Conservation (phyloP, 2,797 vertebrate species). For the Phyllotis vaccarum region DNA sequence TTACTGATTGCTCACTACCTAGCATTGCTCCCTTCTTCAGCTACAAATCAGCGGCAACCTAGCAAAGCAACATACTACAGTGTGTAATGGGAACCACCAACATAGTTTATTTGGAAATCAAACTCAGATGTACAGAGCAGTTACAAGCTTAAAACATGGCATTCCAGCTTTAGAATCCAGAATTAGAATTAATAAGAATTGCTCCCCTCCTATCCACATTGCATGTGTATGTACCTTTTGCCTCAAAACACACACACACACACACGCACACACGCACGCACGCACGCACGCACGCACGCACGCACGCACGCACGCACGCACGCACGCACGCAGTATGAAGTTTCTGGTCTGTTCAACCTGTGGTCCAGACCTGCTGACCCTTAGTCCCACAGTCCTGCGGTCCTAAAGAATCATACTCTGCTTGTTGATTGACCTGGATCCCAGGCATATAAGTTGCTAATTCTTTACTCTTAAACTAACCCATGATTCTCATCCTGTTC, state of each 20-base stretch:
- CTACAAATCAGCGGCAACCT: not conserved
- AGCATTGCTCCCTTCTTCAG: not conserved
- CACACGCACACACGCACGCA: not conserved
- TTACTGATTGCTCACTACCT: not conserved
- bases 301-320: too few species aligned
- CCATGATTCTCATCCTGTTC: too few species aligned
- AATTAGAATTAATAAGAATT: not conserved
- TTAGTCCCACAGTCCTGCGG: too few species aligned
- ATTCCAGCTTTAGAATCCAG: not conserved
- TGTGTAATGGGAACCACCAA: not conserved
- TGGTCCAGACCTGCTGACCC: too few species aligned
- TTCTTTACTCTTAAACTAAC: too few species aligned
- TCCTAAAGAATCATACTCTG: too few species aligned
- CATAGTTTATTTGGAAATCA: not conserved
- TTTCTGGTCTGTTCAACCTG: too few species aligned
- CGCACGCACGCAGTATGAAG: too few species aligned
- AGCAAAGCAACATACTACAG: not conserved
- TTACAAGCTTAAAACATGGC: not conserved
- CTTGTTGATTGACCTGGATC: too few species aligned
- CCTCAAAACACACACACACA: not conserved
- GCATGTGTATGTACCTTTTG: not conserved
- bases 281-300: not conserved
- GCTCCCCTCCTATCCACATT: not conserved
- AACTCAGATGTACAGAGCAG: not conserved
- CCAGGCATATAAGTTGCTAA: too few species aligned